Base-by-base conservation (phyloP, 1,140 invertebrate species). In the Tyrophagus putrescentiae region DNA sequence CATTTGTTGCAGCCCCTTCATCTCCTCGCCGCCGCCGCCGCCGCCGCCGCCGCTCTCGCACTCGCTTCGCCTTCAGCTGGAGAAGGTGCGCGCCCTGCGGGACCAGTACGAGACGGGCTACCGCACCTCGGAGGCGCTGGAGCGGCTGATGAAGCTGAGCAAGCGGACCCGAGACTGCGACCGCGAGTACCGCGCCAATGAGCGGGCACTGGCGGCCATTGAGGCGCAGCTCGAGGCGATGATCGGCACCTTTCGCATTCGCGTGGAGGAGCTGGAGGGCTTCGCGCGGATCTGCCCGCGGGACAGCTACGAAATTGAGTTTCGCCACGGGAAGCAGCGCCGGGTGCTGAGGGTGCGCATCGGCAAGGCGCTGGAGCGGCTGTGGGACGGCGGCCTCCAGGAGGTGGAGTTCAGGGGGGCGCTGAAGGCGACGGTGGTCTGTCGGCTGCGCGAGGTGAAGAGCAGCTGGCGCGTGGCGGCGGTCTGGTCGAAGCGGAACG, bases 231-330 rank as follows among this genome's bases (percentile, higher is more conserved):
- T 59, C 7, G 39, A 59, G 25, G 11, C 29, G n/a, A 59, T 59
- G 57, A 59, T 59, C 27, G 57, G 57, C 25, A 23, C 39, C 1
- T 59, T 59, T 25, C 45, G 29, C 4, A 29, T 59, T n/a, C 25
- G 31, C 1, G 57, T 59, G 1, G 57, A 59, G 50, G 39, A 42
- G 7, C 23, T 59, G 9, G 57, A 59, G 27, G 57, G 57, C 27
- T 59, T n/a, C 16, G 57, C 57, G 9, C 57, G 57, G 16, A 59
- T 59, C 1, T 59, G 57, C 50, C 57, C 57, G 9, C 1, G 57
- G 1, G 57, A 59, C 34, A 16, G 50, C 13, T 59, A 59, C 34
- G 57, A 59, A 25, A 9, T 59, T 6, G 57, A 59, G 25, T 59
- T 59, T 27, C 36, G 57, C 5, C 41, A 59, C 34, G 57, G 57